These are phyloP conservation scores for Drosophila trapezifrons DNA, from an alignment of 1,140 invertebrate species.

Conservation along the genomic window DNA sequence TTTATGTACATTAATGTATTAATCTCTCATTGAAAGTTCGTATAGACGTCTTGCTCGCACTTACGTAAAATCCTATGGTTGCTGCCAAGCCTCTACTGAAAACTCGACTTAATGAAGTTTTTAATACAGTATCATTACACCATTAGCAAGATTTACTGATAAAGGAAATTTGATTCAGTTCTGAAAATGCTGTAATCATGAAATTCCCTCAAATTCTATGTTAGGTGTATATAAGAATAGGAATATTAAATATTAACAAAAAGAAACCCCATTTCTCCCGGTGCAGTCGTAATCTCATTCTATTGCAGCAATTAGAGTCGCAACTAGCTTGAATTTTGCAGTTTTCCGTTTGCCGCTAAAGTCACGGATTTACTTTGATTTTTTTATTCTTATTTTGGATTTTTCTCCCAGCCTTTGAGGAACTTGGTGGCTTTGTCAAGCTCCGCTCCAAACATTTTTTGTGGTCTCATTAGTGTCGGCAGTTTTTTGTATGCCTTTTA, in stretches of 20 bases:
- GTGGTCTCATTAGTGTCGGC: conserved; percentile 77
- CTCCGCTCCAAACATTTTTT: conserved; percentile 53
- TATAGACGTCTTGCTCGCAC: too few relatives aligned
- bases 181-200: too few relatives aligned
- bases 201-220: too few relatives aligned
- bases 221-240: too few relatives aligned
- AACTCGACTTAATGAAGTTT: too few relatives aligned
- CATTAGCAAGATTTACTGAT: too few relatives aligned
- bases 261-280: neutral
- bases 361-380: conserved; percentile 43
- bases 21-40: too few relatives aligned
- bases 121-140: too few relatives aligned
- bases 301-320: conserved; percentile 77
- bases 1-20: too few relatives aligned
- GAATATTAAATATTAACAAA: neutral
- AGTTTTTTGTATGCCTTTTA: conserved; percentile 39
- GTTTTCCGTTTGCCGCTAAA: conserved; percentile 31
- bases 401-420: conserved; percentile 11
- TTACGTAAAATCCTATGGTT: too few relatives aligned
- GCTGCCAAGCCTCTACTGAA: too few relatives aligned
- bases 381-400: neutral
- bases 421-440: conserved; percentile 46
- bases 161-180: too few relatives aligned
- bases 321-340: conserved; percentile 32
- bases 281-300: conserved; percentile 64